Conservation (phyloP, 1,140 invertebrate genomes). For the Drosophila ficusphila region DNA sequence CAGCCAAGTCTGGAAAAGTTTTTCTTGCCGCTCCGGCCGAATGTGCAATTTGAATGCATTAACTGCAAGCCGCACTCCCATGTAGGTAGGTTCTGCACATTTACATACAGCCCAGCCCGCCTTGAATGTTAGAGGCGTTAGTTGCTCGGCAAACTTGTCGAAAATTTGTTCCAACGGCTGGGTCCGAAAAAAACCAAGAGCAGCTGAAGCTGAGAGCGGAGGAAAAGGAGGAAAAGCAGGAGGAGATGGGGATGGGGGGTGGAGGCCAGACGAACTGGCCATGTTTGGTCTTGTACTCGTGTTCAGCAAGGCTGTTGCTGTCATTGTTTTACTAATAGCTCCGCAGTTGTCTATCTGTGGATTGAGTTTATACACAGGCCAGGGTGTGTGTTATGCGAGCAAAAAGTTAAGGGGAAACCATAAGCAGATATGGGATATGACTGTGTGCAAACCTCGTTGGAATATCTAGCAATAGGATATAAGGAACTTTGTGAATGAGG, state of each 20-base stretch:
- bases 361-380: slow-evolving; percentile 27
- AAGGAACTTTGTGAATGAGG: too few species aligned
- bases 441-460: not conserved
- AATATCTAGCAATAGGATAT: too few species aligned
- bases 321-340: slow-evolving; percentile 78
- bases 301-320: slow-evolving; percentile 75
- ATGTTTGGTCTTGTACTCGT: slow-evolving; percentile 63
- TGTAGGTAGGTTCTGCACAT: slow-evolving; percentile 33
- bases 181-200: slow-evolving; percentile 17
- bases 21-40: slow-evolving; percentile 43
- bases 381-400: slow-evolving; percentile 15
- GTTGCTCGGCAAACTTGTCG: slow-evolving; percentile 41
- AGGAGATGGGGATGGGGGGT: too few species aligned
- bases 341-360: slow-evolving; percentile 59
- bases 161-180: slow-evolving; percentile 35
- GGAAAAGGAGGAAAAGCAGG: slow-evolving; percentile 39
- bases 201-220: too few species aligned
- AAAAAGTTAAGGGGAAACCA: slow-evolving; percentile 12
- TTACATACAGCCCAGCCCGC: not conserved
- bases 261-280: slow-evolving; percentile 60
- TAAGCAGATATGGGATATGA: slow-evolving; percentile 1
- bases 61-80: slow-evolving; percentile 38
- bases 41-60: slow-evolving; percentile 70
- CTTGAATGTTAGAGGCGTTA: slow-evolving; percentile 48
- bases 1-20: slow-evolving; percentile 43